Percentiles rank a stretch among this genome's conserved stretches.
These are phyloP conservation scores for Platysternon megacephalum DNA, from an alignment of 2,113 vertebrate genomes.

Conservation along the genomic window DNA sequence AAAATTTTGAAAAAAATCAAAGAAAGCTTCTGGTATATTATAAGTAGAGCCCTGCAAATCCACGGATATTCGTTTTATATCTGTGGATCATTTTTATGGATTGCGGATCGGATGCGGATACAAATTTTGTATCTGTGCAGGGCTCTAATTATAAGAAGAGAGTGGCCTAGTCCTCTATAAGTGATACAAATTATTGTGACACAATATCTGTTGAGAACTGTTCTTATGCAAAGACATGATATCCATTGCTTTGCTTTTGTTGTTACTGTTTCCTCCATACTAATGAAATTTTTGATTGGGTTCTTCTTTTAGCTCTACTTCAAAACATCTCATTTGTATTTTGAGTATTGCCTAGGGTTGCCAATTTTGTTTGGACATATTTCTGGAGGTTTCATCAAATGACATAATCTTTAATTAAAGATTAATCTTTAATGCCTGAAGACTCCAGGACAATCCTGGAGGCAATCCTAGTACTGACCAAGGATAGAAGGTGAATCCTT, in stretches of 20 bases:
- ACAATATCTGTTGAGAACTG: not conserved
- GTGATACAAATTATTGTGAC: not conserved
- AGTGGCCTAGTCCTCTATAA: not conserved
- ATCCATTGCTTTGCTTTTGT: not conserved
- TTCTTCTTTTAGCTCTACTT: not conserved
- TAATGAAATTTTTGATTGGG: not conserved
- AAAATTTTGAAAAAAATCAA: not conserved
- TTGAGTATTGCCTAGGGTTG: not conserved
- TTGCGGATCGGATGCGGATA: no score
- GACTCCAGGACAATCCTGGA: no score
- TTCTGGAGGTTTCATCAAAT: no score
- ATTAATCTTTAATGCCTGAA: no score
- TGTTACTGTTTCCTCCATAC: not conserved
- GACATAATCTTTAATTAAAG: no score
- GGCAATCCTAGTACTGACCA: not conserved
- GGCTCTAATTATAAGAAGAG: not conserved
- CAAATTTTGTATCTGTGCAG: no score
- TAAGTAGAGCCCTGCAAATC: no score
- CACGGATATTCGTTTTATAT: no score
- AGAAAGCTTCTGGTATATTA: not conserved
- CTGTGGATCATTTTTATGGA: no score
- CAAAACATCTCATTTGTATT: not conserved
- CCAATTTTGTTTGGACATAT: no score
- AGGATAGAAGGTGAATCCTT: not conserved
- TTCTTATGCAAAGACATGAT: not conserved